Evolutionary conservation across 2,797 vertebrate species (phyloP).

Genomic region (Sebastes aleutianus): DNA sequence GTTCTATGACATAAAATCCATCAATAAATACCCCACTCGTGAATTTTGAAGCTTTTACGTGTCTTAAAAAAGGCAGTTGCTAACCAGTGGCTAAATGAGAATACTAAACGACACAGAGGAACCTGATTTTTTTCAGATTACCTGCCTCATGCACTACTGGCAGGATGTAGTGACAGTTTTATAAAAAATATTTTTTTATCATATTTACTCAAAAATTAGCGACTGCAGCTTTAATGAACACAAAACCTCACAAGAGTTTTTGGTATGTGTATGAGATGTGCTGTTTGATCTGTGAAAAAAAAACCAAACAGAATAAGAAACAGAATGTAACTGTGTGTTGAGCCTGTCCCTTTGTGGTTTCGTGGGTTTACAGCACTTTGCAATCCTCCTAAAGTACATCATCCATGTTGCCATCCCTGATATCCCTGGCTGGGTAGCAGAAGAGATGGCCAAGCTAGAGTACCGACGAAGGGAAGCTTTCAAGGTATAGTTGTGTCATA

Average conservation of each 20-base stretch:
- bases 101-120: no score
- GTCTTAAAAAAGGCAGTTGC: no score
- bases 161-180: no score
- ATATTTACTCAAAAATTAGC: no score
- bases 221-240: background rate
- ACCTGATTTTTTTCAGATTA: no score
- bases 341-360: slow-evolving; percentile 71
- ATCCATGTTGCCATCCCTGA: slow-evolving; percentile 96
- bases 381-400: slow-evolving; percentile 93
- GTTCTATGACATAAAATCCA: no score
- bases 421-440: slow-evolving; percentile 95
- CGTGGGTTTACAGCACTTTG: slow-evolving; percentile 89
- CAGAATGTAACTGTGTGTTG: slow-evolving; percentile 36
- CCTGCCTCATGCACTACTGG: no score
- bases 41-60: no score
- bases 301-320: background rate
- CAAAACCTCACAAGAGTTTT: slow-evolving; percentile 34
- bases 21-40: no score
- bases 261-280: slow-evolving; percentile 11
- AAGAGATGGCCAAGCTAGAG: slow-evolving; percentile 96
- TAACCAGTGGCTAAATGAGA: no score
- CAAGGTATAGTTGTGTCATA: slow-evolving; percentile 86
- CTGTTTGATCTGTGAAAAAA: background rate
- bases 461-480: slow-evolving; percentile 95
- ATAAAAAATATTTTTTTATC: no score